These are phyloP conservation scores for Ips nitidus DNA, from an alignment of 1,140 invertebrate species.

Conservation along the genomic window DNA sequence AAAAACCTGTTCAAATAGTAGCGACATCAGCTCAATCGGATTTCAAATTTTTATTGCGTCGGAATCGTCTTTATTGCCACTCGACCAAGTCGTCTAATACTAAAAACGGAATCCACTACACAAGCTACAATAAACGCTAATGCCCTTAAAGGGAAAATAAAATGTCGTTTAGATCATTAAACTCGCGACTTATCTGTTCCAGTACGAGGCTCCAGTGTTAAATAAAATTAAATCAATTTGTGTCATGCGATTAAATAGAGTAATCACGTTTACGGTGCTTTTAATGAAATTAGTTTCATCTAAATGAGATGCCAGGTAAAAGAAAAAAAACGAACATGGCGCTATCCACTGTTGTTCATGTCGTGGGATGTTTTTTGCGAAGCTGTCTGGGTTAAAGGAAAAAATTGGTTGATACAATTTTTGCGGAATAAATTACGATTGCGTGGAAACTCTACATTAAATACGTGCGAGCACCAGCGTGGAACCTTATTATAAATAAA, in stretches of 20 bases:
- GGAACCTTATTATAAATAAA: conserved; percentile 10
- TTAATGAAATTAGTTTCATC: conserved; percentile 15
- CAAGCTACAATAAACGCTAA: conserved; percentile 19
- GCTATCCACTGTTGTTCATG: not conserved
- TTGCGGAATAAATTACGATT: conserved; percentile 3
- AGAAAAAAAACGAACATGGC: conserved; percentile 1
- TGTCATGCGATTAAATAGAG: conserved; percentile 19
- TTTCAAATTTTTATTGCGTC: conserved; percentile 8
- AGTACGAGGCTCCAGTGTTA: conserved; percentile 14
- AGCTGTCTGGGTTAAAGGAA: not conserved
- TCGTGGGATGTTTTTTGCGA: not conserved
- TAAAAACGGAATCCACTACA: conserved; percentile 21
- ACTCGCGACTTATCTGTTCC: conserved; percentile 27
- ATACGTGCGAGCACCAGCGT: not conserved
- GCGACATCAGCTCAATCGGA: conserved; percentile 1
- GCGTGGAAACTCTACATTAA: conserved; percentile 7
- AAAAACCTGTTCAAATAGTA: not conserved
- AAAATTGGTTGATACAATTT: not conserved
- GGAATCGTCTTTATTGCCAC: conserved; percentile 8
- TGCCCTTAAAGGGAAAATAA: conserved; percentile 29
- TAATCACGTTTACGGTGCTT: conserved; percentile 19
- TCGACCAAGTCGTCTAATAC: conserved; percentile 17
- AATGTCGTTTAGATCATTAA: conserved; percentile 28
- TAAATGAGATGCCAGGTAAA: not conserved
- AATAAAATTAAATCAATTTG: conserved; percentile 33